Percentiles rank a stretch among this genome's conserved stretches.
These are phyloP conservation scores for Proterorhinus semilunaris DNA, from an alignment of 2,113 vertebrate genomes.

Conservation along the genomic window DNA sequence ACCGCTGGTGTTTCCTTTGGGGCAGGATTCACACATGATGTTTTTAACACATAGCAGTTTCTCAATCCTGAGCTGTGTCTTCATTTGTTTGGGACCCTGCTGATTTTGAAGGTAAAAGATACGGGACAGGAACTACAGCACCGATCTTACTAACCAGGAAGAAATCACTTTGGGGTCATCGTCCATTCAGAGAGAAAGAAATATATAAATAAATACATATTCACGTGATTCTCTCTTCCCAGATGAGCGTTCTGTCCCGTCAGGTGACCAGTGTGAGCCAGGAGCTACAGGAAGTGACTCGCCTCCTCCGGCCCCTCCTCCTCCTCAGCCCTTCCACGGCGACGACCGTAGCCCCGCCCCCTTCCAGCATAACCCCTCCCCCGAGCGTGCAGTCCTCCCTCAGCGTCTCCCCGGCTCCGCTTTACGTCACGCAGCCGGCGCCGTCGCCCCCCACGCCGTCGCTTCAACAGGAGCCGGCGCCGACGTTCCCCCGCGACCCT, in stretches of 20 bases:
- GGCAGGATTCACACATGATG: too few relatives aligned
- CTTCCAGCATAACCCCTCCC: constrained; percentile 56
- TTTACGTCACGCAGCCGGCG: constrained; percentile 25
- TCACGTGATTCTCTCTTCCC: constrained; percentile 2
- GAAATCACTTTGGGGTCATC: too few relatives aligned
- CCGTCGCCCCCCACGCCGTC: constrained; percentile 17
- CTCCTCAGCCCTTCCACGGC: constrained; percentile 60
- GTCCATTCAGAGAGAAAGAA: too few relatives aligned
- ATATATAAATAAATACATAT: too few relatives aligned
- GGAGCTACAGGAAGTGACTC: constrained; percentile 80
- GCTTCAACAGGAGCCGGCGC: not conserved
- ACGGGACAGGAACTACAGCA: too few relatives aligned
- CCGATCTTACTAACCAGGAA: too few relatives aligned
- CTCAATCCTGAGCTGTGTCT: too few relatives aligned
- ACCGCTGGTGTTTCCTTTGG: too few relatives aligned
- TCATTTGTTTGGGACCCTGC: too few relatives aligned
- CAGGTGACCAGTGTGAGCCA: constrained; percentile 78
- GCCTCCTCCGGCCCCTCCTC: constrained; percentile 75
- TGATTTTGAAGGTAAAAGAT: too few relatives aligned
- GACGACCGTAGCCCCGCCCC: constrained; percentile 42
- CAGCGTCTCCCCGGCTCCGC: constrained; percentile 51
- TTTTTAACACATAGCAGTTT: too few relatives aligned
- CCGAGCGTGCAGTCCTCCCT: constrained; percentile 43
- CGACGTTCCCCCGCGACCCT: not conserved
- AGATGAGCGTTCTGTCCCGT: constrained; percentile 78